Conservation (phyloP, 2,113 vertebrate genomes). For the Sitta europaea region DNA sequence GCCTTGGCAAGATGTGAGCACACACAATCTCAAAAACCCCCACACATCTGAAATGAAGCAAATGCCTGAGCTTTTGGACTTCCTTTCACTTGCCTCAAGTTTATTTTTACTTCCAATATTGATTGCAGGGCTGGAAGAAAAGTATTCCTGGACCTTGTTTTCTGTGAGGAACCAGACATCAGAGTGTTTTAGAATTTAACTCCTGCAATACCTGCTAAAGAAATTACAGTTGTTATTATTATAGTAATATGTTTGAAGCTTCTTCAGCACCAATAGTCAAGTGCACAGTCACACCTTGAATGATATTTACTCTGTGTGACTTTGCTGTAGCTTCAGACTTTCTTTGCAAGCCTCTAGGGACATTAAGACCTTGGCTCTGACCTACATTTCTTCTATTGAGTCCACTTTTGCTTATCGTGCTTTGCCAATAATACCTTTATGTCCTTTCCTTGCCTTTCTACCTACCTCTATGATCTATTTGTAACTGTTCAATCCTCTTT, state of each 20-base stretch:
- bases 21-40: background rate
- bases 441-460: background rate
- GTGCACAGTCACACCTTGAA: background rate
- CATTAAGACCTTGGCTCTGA: background rate
- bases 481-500: constrained; percentile 1
- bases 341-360: background rate
- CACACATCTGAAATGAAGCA: background rate
- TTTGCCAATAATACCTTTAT: constrained; percentile 14
- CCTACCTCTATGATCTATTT: background rate
- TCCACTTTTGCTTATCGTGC: background rate
- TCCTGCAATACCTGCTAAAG: background rate
- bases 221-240: background rate
- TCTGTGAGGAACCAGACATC: fast-evolving
- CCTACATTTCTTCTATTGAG: background rate
- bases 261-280: background rate
- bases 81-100: background rate
- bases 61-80: background rate
- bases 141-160: background rate
- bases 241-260: background rate
- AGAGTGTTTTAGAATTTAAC: background rate
- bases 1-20: background rate
- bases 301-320: background rate
- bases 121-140: background rate
- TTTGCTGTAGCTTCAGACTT: background rate
- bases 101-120: background rate